These are phyloP conservation scores for Saxidomus purpurata DNA, from an alignment of 1,140 invertebrate genomes.

Conservation along the genomic window DNA sequence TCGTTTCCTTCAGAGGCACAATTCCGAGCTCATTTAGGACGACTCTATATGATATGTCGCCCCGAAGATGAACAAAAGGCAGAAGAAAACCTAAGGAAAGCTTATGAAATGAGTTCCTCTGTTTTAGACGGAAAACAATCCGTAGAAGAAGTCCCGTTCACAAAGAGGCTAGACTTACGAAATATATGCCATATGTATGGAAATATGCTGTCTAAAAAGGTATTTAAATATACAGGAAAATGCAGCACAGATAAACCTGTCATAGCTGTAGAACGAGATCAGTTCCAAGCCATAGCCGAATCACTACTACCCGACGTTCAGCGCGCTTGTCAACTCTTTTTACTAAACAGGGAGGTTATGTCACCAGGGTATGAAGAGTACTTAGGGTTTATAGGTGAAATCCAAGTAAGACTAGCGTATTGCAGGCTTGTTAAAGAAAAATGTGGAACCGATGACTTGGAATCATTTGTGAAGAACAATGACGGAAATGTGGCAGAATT, in stretches of 20 bases:
- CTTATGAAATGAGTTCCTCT: conserved; percentile 47
- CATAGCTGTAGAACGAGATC: neutral
- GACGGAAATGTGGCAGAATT: conserved; percentile 27
- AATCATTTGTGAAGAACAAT: conserved; percentile 15
- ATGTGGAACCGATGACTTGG: neutral
- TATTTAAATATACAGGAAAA: conserved; percentile 49
- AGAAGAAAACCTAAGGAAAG: conserved; percentile 66
- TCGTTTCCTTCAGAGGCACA: conserved; percentile 69
- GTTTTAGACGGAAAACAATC: neutral
- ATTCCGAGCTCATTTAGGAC: conserved; percentile 69
- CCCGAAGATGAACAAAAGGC: conserved; percentile 67
- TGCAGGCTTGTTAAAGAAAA: conserved; percentile 61
- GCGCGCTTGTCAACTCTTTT: conserved; percentile 62
- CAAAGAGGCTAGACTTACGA: conserved; percentile 20
- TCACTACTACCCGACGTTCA: conserved; percentile 43
- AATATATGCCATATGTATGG: conserved; percentile 72
- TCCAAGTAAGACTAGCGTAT: conserved; percentile 57
- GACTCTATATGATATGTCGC: conserved; percentile 66
- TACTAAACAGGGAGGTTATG: conserved; percentile 62
- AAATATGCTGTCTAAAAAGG: conserved; percentile 49
- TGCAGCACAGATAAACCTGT: conserved; percentile 22
- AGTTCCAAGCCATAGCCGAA: conserved; percentile 21
- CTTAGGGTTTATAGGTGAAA: conserved; percentile 65
- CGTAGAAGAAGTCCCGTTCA: conserved; percentile 29
- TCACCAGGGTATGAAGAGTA: conserved; percentile 54